Conservation (phyloP, 2,797 vertebrate species). For the Falco biarmicus region DNA sequence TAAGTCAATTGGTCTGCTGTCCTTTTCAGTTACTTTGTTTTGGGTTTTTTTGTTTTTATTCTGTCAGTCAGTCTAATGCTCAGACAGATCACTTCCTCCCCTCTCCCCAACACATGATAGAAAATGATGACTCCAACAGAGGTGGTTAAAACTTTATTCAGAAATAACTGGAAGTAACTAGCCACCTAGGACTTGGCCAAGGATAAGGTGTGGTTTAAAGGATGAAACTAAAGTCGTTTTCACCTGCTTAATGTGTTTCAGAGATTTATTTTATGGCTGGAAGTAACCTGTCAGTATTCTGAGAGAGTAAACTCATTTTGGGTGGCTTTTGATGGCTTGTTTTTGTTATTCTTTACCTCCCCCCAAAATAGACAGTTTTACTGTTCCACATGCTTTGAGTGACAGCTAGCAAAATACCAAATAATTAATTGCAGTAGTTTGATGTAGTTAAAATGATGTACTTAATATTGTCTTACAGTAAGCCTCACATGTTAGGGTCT, state of each 20-base stretch:
- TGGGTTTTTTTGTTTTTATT: not conserved
- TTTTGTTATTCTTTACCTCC: constrained; percentile 23
- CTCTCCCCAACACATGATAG: not conserved
- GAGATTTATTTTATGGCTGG: constrained; percentile 62
- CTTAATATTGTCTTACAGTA: not conserved
- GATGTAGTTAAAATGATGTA: not conserved
- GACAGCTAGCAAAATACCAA: not conserved
- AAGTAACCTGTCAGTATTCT: constrained; percentile 55
- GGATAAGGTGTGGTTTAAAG: constrained; percentile 51
- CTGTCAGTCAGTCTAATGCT: not conserved
- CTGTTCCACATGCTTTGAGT: not conserved
- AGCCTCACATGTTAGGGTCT: not conserved
- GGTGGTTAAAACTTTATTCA: constrained; percentile 48
- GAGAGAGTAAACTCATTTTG: constrained; percentile 46
- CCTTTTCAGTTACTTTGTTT: not conserved
- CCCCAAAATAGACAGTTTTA: not conserved
- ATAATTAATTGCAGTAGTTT: not conserved
- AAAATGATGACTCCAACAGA: constrained; percentile 35
- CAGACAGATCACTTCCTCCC: not conserved
- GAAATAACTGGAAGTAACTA: constrained; percentile 63
- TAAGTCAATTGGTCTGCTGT: not conserved
- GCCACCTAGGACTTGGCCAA: not conserved
- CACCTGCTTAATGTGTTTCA: constrained; percentile 58
- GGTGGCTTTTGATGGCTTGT: constrained; percentile 22
- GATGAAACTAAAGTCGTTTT: constrained; percentile 46